phyloP scores from a whole-genome alignment of 1,140 invertebrate species.

The Hypothenemus hampei region DNA sequence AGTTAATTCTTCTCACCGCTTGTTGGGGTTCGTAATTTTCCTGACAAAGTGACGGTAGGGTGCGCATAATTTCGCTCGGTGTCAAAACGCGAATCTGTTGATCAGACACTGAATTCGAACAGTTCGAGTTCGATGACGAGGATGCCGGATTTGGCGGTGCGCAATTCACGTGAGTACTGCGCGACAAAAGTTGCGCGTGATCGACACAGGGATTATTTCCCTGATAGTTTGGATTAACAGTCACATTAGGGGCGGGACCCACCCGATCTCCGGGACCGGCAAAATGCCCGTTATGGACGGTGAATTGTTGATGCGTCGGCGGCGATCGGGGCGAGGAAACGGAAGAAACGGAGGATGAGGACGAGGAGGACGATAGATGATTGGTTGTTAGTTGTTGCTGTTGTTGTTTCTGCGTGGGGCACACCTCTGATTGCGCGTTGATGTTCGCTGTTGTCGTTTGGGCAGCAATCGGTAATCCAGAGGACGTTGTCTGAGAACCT shows the following conservation, averaged over 20 bases:
- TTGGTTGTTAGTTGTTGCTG: too few species aligned
- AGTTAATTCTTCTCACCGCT: conserved; percentile 54
- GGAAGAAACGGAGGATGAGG: conserved; percentile 26
- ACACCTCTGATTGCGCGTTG: too few species aligned
- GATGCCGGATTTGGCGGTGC: conserved; percentile 19
- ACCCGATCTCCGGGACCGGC: conserved; percentile 41
- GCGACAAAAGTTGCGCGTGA: conserved; percentile 10
- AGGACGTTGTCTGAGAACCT: too few species aligned
- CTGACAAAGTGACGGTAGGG: conserved; percentile 71
- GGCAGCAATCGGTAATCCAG: too few species aligned
- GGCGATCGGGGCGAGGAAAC: conserved; percentile 33
- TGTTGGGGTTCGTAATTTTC: conserved; percentile 60
- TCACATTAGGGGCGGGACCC: conserved; percentile 54
- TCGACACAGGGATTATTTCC: conserved; percentile 26
- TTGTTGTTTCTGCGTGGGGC: too few species aligned
- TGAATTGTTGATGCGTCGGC: conserved; percentile 37
- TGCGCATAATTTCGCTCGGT: conserved; percentile 81
- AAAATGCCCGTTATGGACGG: conserved; percentile 44
- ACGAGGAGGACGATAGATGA: too few species aligned
- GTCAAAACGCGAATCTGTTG: conserved; percentile 80
- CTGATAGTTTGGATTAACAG: conserved; percentile 52
- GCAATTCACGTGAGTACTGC: conserved; percentile 4
- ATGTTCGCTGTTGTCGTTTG: too few species aligned
- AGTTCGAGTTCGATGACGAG: conserved; percentile 39
- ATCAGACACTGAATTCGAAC: conserved; percentile 48